Base-by-base conservation (phyloP, 1,140 invertebrate genomes). In the Heliconius himera region DNA sequence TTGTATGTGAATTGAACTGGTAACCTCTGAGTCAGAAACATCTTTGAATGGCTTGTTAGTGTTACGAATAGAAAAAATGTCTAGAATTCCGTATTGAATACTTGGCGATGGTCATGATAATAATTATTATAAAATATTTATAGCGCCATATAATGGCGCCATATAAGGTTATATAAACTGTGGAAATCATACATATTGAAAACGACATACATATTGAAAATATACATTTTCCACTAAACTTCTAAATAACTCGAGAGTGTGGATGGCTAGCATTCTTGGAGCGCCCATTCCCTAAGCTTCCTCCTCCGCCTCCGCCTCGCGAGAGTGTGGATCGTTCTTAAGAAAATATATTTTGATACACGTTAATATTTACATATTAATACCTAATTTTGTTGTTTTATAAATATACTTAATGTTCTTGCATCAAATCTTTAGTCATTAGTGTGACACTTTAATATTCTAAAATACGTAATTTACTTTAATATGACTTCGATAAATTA, bases 401-500 rank as follows among this genome's bases (percentile, higher is more conserved):
- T 72, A 38, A 38, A 73, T 73, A 73, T 73, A 36, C 36, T 56
- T 56, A 56, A 56, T 33, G 22, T 60, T 20, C 29, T 56, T 74
- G 73, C 51, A 51, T 38, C 51, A 74, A 60, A 46, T n/a, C 18
- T 20, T 8, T n/a, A 18, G 29, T 8, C 46, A 41, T 66, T 76
- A 76, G 33, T 22, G 51, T 49, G 74, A 60, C 74, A 38, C 33
- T 29, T 51, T 76, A 76, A 66, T 76, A 38, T 26, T 60, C 56
- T 60, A 51, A 41, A 38, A 76, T 22, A 66, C 5, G 13, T 38
- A 66, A 76, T 76, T 76, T 66, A 76, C 20, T 66, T 66, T 66
- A 66, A 22, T 76, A 76, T 66, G 74, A n/a, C 36, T 33, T 26
- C 20, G 20, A 70, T 76, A n/a, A 76, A 66, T 56, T 56, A 56